Percentiles rank a stretch among this genome's conserved stretches.
phyloP scores from a whole-genome alignment of 2,113 vertebrate genomes.

The Syngnathoides biaculeatus region DNA sequence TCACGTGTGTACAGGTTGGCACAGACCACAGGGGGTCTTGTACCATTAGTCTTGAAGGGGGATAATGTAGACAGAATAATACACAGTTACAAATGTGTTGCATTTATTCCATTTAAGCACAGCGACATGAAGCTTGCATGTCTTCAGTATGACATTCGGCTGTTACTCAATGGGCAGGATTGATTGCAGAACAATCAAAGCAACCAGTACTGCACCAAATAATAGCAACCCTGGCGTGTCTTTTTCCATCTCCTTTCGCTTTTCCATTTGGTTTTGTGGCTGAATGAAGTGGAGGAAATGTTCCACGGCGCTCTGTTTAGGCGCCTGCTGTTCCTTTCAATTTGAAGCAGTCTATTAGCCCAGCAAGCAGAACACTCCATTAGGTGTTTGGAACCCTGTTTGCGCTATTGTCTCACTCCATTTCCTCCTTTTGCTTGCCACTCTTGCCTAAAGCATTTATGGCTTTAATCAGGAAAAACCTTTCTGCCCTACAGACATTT shows the following conservation, averaged over 20 bases:
- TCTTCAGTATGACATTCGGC: constrained; percentile 33
- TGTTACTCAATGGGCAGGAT: constrained; percentile 45
- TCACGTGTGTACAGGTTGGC: constrained; percentile 19
- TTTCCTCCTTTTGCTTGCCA: constrained; percentile 61
- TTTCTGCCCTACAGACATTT: constrained; percentile 52
- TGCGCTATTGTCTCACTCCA: constrained; percentile 61
- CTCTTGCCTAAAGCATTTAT: constrained; percentile 46
- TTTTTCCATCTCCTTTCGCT: constrained; percentile 11
- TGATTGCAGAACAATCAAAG: constrained; percentile 55
- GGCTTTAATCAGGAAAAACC: constrained; percentile 53
- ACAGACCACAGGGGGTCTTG: constrained; percentile 4
- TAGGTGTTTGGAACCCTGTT: constrained; percentile 64
- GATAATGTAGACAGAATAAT: constrained; percentile 13
- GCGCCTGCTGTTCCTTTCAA: constrained; percentile 68
- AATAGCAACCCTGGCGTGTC: constrained; percentile 16
- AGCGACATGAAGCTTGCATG: constrained; percentile 32
- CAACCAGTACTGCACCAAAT: constrained; percentile 34
- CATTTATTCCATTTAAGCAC: constrained; percentile 15
- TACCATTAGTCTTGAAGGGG: constrained; percentile 26
- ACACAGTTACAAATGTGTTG: not conserved
- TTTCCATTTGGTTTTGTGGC: constrained; percentile 44
- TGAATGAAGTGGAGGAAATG: constrained; percentile 61
- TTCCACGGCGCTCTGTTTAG: constrained; percentile 66
- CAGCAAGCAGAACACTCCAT: constrained; percentile 63
- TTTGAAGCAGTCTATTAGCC: constrained; percentile 71